A percentile compares a stretch with the other conserved stretches of the same genome.
Evolutionary conservation across 2,797 vertebrate species (phyloP).

Genomic region (Serranus cabrilla): DNA sequence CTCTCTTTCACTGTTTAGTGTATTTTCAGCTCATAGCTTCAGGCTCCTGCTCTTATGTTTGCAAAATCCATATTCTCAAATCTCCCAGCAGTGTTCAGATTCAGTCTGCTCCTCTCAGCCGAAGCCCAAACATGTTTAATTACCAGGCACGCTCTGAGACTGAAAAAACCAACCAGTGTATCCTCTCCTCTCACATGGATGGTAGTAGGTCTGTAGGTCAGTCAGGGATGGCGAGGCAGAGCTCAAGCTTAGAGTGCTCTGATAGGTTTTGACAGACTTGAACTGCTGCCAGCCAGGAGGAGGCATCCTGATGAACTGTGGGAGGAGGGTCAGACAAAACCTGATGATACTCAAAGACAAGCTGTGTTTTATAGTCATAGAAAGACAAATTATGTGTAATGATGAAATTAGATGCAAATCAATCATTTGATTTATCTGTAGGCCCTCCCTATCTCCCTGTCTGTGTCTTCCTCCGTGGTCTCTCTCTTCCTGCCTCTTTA

Average conservation of each 20-base stretch:
- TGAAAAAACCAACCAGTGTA: conserved; percentile 25
- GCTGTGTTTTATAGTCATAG: conserved; percentile 17
- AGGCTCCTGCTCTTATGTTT: conserved; percentile 50
- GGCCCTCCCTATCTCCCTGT: conserved; percentile 29
- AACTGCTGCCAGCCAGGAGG: conserved; percentile 71
- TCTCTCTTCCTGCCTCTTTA: conserved; percentile 66
- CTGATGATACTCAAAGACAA: conserved; percentile 26
- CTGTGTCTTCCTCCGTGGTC: conserved; percentile 52
- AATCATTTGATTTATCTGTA: conserved; percentile 51
- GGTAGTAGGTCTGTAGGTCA: conserved; percentile 78
- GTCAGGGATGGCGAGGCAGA: conserved; percentile 54
- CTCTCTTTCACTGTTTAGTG: conserved; percentile 27
- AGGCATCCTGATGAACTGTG: conserved; percentile 51
- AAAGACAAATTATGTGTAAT: conserved; percentile 10
- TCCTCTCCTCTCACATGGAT: conserved; percentile 45
- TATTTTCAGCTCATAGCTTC: conserved; percentile 44
- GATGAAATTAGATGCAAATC: conserved; percentile 59
- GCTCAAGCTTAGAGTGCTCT: conserved; percentile 58
- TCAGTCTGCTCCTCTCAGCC: background rate
- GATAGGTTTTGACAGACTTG: conserved; percentile 75
- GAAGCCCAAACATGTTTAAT: conserved; percentile 47
- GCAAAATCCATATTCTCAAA: conserved; percentile 54
- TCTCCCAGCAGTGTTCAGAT: conserved; percentile 19
- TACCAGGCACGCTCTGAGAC: conserved; percentile 19
- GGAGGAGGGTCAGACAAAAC: conserved; percentile 52